These are phyloP conservation scores for Leptosomus discolor DNA, from an alignment of 2,113 vertebrate genomes.

Conservation along the genomic window DNA sequence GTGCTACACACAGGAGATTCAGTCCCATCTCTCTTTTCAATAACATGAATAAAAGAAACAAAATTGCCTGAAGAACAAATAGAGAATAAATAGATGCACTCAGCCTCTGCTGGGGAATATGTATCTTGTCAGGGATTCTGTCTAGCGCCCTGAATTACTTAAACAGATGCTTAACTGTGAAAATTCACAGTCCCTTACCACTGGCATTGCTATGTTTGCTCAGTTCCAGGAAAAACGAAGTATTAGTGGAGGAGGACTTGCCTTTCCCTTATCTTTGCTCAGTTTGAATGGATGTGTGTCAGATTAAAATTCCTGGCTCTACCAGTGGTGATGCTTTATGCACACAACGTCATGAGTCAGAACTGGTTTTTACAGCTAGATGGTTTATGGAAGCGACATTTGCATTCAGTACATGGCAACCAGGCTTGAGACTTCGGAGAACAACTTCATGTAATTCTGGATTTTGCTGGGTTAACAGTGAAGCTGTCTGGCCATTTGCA, in stretches of 20 bases:
- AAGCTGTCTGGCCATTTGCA: neutral
- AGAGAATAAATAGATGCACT: neutral
- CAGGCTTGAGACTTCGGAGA: neutral
- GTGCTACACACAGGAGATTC: neutral
- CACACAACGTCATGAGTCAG: neutral
- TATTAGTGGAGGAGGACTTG: neutral
- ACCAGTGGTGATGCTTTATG: neutral
- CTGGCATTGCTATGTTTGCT: neutral
- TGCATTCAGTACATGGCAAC: neutral
- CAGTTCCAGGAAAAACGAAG: neutral
- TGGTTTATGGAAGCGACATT: neutral
- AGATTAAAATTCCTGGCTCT: neutral
- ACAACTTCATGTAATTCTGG: neutral
- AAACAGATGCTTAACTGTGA: neutral
- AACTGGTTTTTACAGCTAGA: neutral
- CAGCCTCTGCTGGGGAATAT: neutral
- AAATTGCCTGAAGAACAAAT: neutral
- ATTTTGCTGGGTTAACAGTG: neutral
- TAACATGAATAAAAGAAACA: neutral
- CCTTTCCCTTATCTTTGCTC: neutral
- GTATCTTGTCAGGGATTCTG: neutral
- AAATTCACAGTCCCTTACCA: neutral
- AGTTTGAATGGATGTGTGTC: neutral
- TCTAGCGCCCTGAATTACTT: neutral
- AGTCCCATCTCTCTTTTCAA: neutral